Base-by-base conservation (phyloP, 2,113 vertebrate species). In the Gasterosteus aculeatus region DNA sequence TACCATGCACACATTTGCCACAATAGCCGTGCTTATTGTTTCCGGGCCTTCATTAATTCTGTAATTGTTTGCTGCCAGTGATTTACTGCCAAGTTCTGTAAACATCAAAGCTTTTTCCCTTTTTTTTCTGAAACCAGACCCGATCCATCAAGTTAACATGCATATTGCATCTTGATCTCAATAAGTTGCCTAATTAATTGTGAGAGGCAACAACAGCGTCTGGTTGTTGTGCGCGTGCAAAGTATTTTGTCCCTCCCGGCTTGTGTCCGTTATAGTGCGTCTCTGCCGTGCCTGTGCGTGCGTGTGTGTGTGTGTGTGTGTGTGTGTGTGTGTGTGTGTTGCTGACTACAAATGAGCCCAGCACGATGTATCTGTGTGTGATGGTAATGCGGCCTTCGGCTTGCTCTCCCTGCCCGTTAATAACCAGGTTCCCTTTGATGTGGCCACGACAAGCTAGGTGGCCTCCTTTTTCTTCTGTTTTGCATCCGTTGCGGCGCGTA, bases 11-110 rank as follows among this genome's bases (percentile, higher is more conserved):
- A 82, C 44, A 78, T 92, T 90, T 92, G 85, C 91, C 92, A 92
- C 81, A 92, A 75, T 85, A 75, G 82, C 66, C 60, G 22, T 59
- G 31, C 2, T 88, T 62, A 89, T 93, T 94, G 90, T 94, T 83
- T 70, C 80, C 71, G 15, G 77, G 90, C 92, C 85, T 95, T 92
- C 79, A 94, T 94, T 93, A 94, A 95, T 93, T 94, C 93, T 84
- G 84, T 84, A 78, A 93, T 94, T 94, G 85, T 84, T 87, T 67
- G 81, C 78, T 88, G 76, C 80, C 79, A 85, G 85, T 89, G 89
- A 92, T 80, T 91, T 94, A 79, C 89, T 94, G 88, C 89, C 91
- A 92, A 91, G 92, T 91, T 95, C 88, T 78, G 77, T 85, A 87
- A 90, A 94, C 90, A 95, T 93, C 94, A 97, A 96, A 95, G 93